These are phyloP conservation scores for Drosophila picticornis DNA, from an alignment of 2,888 invertebrate genomes.

Conservation along the genomic window DNA sequence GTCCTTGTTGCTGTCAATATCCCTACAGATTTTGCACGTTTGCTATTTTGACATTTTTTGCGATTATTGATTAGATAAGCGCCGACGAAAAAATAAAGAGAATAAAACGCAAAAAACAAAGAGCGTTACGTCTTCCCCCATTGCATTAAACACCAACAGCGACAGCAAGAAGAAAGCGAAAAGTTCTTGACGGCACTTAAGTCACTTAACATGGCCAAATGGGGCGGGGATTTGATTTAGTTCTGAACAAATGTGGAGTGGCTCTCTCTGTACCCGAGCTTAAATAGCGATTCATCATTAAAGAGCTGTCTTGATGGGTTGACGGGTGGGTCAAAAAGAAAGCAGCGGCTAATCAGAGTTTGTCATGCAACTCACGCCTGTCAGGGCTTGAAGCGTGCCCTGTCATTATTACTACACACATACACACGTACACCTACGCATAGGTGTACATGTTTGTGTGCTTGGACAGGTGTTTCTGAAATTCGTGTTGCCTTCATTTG, in stretches of 20 bases:
- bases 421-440: background rate
- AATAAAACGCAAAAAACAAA: conserved; percentile 38
- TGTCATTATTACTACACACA: conserved; percentile 15
- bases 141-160: conserved; percentile 19
- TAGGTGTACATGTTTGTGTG: conserved; percentile 2
- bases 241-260: conserved; percentile 9
- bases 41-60: conserved; percentile 75
- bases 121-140: conserved; percentile 37
- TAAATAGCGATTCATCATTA: conserved; percentile 59
- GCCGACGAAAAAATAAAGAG: conserved; percentile 34
- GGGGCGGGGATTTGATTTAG: conserved; percentile 28
- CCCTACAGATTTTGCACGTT: conserved; percentile 76
- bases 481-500: conserved; percentile 19
- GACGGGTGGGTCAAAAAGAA: background rate
- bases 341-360: conserved; percentile 38
- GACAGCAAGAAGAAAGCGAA: conserved; percentile 7
- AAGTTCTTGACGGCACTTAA: conserved; percentile 65
- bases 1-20: conserved; percentile 57
- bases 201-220: conserved; percentile 73
- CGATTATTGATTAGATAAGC: conserved; percentile 79
- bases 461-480: conserved; percentile 49
- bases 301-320: conserved; percentile 23
- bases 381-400: conserved; percentile 30
- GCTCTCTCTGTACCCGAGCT: conserved; percentile 13
- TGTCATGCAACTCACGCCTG: conserved; percentile 54